Conservation (phyloP, 37 sponge, comb jelly and placozoan genomes). For the Ephydatia muelleri region DNA sequence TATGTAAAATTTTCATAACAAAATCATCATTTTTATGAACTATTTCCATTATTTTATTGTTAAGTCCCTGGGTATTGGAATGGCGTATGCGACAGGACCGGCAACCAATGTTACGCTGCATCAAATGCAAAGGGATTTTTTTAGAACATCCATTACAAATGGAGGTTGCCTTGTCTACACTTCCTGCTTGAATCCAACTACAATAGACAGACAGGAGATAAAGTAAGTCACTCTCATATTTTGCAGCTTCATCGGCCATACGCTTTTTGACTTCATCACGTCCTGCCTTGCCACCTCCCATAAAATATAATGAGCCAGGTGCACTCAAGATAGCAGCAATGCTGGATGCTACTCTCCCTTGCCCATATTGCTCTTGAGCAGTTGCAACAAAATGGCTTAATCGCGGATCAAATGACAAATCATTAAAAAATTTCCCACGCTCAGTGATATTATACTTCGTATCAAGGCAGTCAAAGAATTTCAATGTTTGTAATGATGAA, state of each 20-base stretch:
- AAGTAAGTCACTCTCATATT: not conserved
- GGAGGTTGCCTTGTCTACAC: not conserved
- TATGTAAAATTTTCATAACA: not conserved
- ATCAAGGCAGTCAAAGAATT: not conserved
- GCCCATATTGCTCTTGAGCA: not conserved
- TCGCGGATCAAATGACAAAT: not conserved
- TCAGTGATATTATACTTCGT: not conserved
- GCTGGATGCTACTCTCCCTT: not conserved
- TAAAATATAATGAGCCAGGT: not conserved
- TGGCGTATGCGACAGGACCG: not conserved
- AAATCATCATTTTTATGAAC: not conserved
- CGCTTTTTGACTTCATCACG: not conserved
- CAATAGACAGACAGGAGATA: not conserved
- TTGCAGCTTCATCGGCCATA: not conserved
- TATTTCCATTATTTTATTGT: not conserved
- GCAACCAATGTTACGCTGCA: not conserved
- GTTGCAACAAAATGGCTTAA: not conserved
- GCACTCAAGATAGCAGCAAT: not conserved
- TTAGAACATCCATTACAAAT: not conserved
- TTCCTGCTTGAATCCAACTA: not conserved
- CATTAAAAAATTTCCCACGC: not conserved
- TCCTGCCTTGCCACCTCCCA: not conserved
- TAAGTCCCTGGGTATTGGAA: not conserved
- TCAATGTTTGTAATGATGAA: not conserved
- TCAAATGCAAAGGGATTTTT: not conserved